Conservation (phyloP, 2,888 invertebrate species). For the Toxonevra muliebris region DNA sequence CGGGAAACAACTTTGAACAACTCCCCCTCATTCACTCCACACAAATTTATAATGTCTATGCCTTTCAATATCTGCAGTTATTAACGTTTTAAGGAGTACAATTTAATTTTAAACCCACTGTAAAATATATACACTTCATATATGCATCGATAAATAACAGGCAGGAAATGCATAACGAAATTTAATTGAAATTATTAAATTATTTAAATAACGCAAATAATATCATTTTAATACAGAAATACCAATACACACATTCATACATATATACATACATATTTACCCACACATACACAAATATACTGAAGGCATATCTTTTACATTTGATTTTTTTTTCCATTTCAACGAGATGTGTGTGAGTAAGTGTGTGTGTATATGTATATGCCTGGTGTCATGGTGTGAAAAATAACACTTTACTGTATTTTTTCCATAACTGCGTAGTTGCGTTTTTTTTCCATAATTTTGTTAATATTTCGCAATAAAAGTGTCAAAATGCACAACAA, state of each 20-base stretch:
- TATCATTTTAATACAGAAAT: conserved; percentile 45
- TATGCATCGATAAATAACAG: neutral
- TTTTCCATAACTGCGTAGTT: neutral
- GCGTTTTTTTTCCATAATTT: conserved; percentile 35
- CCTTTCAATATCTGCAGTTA: no score
- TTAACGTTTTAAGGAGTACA: no score
- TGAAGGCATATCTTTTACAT: conserved; percentile 37
- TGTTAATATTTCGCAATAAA: conserved; percentile 44
- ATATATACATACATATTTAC: conserved; percentile 14
- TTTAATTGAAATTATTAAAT: conserved; percentile 52
- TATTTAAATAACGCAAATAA: conserved; percentile 56
- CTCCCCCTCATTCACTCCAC: no score
- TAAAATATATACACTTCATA: no score
- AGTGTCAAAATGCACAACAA: conserved; percentile 55
- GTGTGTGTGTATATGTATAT: conserved; percentile 24
- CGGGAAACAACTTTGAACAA: no score
- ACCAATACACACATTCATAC: conserved; percentile 12
- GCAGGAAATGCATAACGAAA: conserved; percentile 40
- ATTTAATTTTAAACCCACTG: no score
- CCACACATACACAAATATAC: conserved; percentile 11
- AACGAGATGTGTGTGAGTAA: conserved; percentile 24
- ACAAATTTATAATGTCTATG: no score
- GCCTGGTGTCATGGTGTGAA: conserved; percentile 48
- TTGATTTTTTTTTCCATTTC: conserved; percentile 39
- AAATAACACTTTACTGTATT: conserved; percentile 51